Evolutionary conservation across 2,888 invertebrate species (phyloP).

Genomic region (Pardosa pseudoannulata): DNA sequence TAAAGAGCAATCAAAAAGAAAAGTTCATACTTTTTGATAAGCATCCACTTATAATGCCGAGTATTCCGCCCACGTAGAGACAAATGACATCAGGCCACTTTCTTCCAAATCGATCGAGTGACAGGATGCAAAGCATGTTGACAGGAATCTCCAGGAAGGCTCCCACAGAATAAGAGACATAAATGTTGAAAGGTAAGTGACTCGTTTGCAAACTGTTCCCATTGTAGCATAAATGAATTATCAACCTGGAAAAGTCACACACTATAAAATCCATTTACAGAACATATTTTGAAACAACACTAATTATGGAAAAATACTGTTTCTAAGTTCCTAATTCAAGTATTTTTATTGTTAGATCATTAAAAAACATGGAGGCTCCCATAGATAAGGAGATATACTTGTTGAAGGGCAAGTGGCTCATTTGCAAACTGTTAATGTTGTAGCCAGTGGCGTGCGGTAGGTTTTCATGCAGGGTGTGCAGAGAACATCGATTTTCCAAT

Average conservation of each 20-base stretch:
- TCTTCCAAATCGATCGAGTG: conserved; percentile 69
- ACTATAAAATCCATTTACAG: no score
- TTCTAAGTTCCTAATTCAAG: no score
- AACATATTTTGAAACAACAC: no score
- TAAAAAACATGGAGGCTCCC: no score
- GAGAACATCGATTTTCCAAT: no score
- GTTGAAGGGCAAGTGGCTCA: conserved; percentile 59
- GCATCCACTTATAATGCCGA: conserved; percentile 80
- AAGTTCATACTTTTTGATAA: conserved; percentile 38
- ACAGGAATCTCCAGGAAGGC: conserved; percentile 71
- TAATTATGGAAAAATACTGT: no score
- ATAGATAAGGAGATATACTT: conserved; percentile 68
- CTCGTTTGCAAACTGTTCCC: conserved; percentile 61
- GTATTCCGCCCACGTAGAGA: conserved; percentile 91
- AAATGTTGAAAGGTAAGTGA: conserved; percentile 62
- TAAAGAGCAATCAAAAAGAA: no score
- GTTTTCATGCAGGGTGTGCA: no score
- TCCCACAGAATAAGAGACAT: conserved; percentile 70
- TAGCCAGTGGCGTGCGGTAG: no score
- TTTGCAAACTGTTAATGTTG: conserved; percentile 62
- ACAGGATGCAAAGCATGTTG: conserved; percentile 67
- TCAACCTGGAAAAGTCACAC: conserved; percentile 31
- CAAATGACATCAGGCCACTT: conserved; percentile 79
- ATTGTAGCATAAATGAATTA: conserved; percentile 67
- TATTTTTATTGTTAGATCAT: no score